Evolutionary conservation across 1,140 invertebrate genomes (phyloP), one percentile per base, ranked within the genome.

Genomic region (Dolichoris vasculosae): DNA sequence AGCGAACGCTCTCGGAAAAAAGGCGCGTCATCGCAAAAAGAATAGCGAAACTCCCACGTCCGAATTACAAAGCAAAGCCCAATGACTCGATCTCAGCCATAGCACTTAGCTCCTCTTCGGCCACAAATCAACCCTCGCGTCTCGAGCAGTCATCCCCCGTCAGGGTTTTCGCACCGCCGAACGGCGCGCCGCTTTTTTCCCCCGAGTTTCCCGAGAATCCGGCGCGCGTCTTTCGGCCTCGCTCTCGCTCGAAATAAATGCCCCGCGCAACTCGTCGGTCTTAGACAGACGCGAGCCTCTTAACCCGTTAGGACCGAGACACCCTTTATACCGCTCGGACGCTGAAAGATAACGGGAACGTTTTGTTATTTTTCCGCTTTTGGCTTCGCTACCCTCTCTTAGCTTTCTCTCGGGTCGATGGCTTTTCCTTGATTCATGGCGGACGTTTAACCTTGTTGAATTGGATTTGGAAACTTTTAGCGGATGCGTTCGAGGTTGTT

Each of bases 221-320:
- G 63, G 38, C 64, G 2, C 20, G 80, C 69, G 30, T 48, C 35
- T 82, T 69, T 43, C 55, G 73, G 35, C 81, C 75, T 80, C 76
- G 85, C 81, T 86, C 75, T 80, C 76, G 85, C 81, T 86, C 64
- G 64, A 86, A 86, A 84, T 84, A 84, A 84, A 86, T 86, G 48
- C 76, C 26, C 38, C 26, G 59, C n/a, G 26, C 15, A 69, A 51
- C 15, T 67, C 26, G 63, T n/a, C n/a, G 26, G 63, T 32, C n/a
- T 32, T n/a, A 73, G 17, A 20, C 20, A 1, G 20, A n/a, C 17
- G 23, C 38, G 38, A 0, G 38, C 13, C 67, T 1, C n/a, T 69
- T 32, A 35, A 71, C 35, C 69, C 11, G 48, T 51, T 51, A 51
- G 48, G 48, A 51, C 20, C 15, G 48, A 51, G 15, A 51, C 15